Evolutionary conservation across 2,888 invertebrate genomes (phyloP), one percentile per base, ranked within the genome.

Genomic region (Drosophila leonis): DNA sequence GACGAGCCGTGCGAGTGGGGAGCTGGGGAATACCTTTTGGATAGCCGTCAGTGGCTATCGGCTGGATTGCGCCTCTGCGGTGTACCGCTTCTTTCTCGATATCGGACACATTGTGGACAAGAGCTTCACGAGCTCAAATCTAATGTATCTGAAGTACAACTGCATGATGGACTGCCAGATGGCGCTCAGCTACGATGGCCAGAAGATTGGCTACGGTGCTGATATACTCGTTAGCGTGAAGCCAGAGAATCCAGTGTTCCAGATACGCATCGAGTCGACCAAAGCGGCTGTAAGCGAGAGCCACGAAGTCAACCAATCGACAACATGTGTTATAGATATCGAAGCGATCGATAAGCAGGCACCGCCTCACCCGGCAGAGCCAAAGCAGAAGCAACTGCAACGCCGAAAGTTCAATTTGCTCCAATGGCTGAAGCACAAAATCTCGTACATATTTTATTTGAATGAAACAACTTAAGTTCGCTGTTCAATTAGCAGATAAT

Each of bases 191-290:
- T 84, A 85, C 39, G 56, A 84, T 49, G 55, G 48, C 2, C 88
- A 85, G 20, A 75, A n/a, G 39, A 68, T 85, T 12, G 83, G 86
- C 31, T 84, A 84, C 44, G 83, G 64, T 5, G 83, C 70, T 1
- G 88, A 85, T 42, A 85, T 88, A 9, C 46, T 37, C 1, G 83
- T 84, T 0, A 48, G 64, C 0, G 80, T 83, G 0, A 70, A 66
- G 33, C 55, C 48, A 0, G 67, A 73, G 39, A 67, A 67, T 65
- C 80, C 83, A 2, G 29, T 61, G 2, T 2, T 35, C 9, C 13
- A 55, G 5, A 8, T n/a, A 4, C 31, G 39, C 4, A 27, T 66
- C 9, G 61, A 52, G 37, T n/a, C 39, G 27, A 8, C 13, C 24
- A 8, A 55, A 8, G n/a, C n/a, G 0, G 31, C 15, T 5, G 10